phyloP scores from a whole-genome alignment of 2,888 invertebrate genomes.

The Caenorhabditis sp. region DNA sequence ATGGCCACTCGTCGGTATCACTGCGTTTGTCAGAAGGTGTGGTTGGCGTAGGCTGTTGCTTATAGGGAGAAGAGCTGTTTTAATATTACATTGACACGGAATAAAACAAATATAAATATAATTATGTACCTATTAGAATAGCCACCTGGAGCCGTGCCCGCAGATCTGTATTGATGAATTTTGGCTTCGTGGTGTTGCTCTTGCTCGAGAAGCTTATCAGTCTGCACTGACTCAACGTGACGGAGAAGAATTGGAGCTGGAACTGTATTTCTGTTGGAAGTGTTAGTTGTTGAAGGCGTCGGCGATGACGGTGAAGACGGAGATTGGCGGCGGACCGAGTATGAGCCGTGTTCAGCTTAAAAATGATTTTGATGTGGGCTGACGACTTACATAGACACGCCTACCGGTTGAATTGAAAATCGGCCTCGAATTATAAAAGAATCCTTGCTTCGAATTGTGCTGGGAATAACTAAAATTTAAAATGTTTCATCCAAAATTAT shows the following conservation, averaged over 20 bases:
- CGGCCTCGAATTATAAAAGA: conserved; percentile 6
- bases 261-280: not conserved
- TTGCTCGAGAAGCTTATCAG: conserved; percentile 3
- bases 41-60: conserved; percentile 25
- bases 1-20: not conserved
- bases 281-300: not conserved
- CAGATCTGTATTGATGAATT: conserved; percentile 53
- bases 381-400: not conserved
- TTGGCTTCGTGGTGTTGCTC: conserved; percentile 37
- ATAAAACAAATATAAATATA: too few species aligned
- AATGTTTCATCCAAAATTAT: not conserved
- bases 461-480: conserved; percentile 16
- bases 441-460: conserved; percentile 14
- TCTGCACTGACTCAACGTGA: not conserved
- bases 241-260: conserved; percentile 16
- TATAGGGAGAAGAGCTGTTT: conserved; percentile 41
- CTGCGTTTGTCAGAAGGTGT: conserved; percentile 34
- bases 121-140: conserved; percentile 9
- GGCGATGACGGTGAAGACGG: conserved; percentile 33
- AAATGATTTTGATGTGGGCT: conserved; percentile 16
- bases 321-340: conserved; percentile 35
- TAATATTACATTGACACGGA: not conserved
- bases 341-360: conserved; percentile 5
- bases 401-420: conserved; percentile 44
- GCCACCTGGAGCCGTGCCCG: conserved; percentile 58